Evolutionary conservation across 2,113 vertebrate species (phyloP).

Genomic region (Oxyruncus cristatus): DNA sequence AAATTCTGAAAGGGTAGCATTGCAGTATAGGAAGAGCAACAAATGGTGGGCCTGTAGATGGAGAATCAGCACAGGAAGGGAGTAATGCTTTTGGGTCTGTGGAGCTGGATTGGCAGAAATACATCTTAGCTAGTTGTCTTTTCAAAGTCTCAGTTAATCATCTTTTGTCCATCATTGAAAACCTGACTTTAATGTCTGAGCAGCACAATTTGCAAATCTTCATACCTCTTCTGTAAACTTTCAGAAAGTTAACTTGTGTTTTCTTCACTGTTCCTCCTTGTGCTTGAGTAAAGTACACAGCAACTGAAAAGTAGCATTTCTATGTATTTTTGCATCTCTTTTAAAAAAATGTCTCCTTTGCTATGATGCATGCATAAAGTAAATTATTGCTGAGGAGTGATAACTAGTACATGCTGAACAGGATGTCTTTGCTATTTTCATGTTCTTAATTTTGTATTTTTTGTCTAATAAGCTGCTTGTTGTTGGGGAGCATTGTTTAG

Average conservation of each 20-base stretch:
- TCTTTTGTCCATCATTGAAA: not conserved
- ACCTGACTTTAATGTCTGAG: not conserved
- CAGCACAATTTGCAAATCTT: not conserved
- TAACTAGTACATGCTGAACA: not conserved
- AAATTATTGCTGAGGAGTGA: not conserved
- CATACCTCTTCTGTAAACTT: not conserved
- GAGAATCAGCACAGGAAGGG: not conserved
- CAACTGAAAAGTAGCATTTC: not conserved
- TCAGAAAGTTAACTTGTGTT: not conserved
- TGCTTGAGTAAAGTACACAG: not conserved
- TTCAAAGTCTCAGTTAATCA: not conserved
- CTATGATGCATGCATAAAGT: not conserved
- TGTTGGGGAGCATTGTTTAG: not conserved
- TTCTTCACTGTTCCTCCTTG: not conserved
- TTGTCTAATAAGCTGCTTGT: not conserved
- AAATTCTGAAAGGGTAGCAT: not conserved
- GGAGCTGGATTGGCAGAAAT: not conserved
- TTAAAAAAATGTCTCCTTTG: not conserved
- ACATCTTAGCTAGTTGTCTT: not conserved
- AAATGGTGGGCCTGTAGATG: not conserved
- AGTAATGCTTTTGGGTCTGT: not conserved
- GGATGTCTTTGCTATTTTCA: not conserved
- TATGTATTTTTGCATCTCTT: not conserved
- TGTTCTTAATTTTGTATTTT: not conserved
- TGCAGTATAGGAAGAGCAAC: not conserved